Base-by-base conservation (phyloP, 2,113 vertebrate genomes). In the Cacatua alba region DNA sequence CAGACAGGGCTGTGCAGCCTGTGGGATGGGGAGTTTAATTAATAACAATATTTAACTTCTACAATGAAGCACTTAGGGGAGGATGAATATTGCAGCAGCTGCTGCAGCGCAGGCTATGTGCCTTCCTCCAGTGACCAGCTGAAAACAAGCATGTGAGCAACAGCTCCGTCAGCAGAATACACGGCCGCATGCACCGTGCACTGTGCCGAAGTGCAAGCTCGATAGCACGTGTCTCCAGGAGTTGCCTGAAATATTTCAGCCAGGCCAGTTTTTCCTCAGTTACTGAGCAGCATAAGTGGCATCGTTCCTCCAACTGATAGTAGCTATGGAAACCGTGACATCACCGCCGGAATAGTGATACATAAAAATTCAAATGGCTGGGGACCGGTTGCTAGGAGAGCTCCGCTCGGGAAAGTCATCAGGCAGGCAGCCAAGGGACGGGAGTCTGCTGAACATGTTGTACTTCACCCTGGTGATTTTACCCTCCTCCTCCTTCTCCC, bases 381-480 rank as follows among this genome's bases (percentile, higher is more conserved):
- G 98, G 98, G 98, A 97, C 76, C 7, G 97, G 98, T 99, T 99
- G 98, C 98, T 98, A 98, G 98, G 98, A 98, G 97, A 99, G 98
- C 97, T 97, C 91, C 89, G 94, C 97, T 98, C 85, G 6, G 96
- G 96, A 98, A 98, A 98, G 98, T 98, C 96, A 97, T 94, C 96
- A 97, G 98, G 98, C 98, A 98, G 96, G 94, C 96, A 92, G 98
- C 97, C 98, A 98, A 98, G 90, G 96, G 96, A 97, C 95, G 31
- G 65, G 92, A 97, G 95, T 98, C 97, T 97, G 93, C 82, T 95
- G 97, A 98, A 97, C 96, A 96, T 94, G 94, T 95, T 96, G 96
- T 92, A 97, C 95, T 97, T 94, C 77, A 89, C 72, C 89, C 96
- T 95, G 93, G 97, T 96, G 92, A 96, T 96, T 97, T 92, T 93